Evolutionary conservation across 1,140 invertebrate species (phyloP), one percentile per base, ranked within the genome.

Genomic region (Trichogramma pretiosum): DNA sequence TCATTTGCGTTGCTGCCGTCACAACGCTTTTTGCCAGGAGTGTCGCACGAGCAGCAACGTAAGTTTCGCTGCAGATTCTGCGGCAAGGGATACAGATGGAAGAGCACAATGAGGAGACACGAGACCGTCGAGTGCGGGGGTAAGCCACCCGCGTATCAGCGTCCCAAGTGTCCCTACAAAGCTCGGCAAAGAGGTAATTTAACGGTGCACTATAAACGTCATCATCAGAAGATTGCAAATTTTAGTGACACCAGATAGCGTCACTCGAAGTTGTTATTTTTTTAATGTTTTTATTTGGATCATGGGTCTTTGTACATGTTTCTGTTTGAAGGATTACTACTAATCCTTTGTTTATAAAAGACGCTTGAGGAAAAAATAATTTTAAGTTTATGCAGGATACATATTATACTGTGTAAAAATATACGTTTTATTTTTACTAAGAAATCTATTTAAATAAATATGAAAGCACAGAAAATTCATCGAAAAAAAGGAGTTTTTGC

Each of bases 121-220:
- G 84, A 88, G 62, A 84, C 81, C 65, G 85, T 89, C 50, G 87
- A 89, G 65, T 91, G 87, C 65, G 86, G 87, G n/a, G 86, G 85
- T 43, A 87, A 89, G 62, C 82, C 85, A 49, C 84, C 83, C 1
- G 78, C 82, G 35, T 87, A 88, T 65, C 81, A 85, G 21, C 89
- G 87, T 54, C 85, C 85, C 1, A 78, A 86, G 57, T 89, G 87
- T 65, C 77, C 80, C 2, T 87, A 87, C 70, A 80, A 77, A 52
- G 84, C 84, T 21, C 83, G 87, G 57, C 85, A 88, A 59, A 76
- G 84, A 3, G 84, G 84, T 50, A 87, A 87, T 65, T 73, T 88
- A 1, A 82, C 83, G 32, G 84, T 87, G n/a, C 85, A 88, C 61
- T 82, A 84, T 47, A 77, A 84, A 44, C 84, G 86, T 59, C 84